These are phyloP conservation scores for Riptortus pedestris DNA, from an alignment of 1,140 invertebrate genomes.

Conservation along the genomic window DNA sequence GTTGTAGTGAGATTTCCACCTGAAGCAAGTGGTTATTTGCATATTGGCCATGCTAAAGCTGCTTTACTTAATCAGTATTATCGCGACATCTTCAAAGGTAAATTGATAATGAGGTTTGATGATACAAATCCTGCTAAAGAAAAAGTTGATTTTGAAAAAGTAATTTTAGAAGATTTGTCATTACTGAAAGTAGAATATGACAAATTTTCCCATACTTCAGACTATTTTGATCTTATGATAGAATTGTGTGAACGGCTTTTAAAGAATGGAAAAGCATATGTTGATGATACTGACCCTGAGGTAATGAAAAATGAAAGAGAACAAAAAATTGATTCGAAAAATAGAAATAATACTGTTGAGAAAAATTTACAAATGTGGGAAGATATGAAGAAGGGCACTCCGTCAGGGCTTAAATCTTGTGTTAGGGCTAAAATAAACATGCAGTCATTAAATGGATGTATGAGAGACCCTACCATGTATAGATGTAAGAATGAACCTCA, in stretches of 20 bases:
- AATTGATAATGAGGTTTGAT: slow-evolving; percentile 97
- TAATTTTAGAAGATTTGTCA: slow-evolving; percentile 86
- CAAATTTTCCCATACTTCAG: slow-evolving; percentile 87
- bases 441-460: slow-evolving; percentile 88
- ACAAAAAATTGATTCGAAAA: slow-evolving; percentile 72
- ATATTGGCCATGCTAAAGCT: slow-evolving; percentile 99
- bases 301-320: slow-evolving; percentile 92
- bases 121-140: slow-evolving; percentile 99
- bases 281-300: slow-evolving; percentile 91
- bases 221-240: slow-evolving; percentile 90
- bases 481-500: slow-evolving; percentile 94
- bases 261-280: slow-evolving; percentile 81
- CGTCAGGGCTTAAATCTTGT: slow-evolving; percentile 73
- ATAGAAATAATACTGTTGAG: slow-evolving; percentile 70
- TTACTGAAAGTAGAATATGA: slow-evolving; percentile 89
- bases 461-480: slow-evolving; percentile 99
- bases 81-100: slow-evolving; percentile 83
- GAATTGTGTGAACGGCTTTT: slow-evolving; percentile 81
- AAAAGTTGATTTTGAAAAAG: slow-evolving; percentile 93
- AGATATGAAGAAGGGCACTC: slow-evolving; percentile 84
- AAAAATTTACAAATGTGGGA: slow-evolving; percentile 86
- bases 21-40: slow-evolving; percentile 94
- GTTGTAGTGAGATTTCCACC: slow-evolving; percentile 91
- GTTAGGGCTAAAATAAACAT: slow-evolving; percentile 97
- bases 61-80: slow-evolving; percentile 97